These are phyloP conservation scores for Prionailurus viverrinus DNA, from an alignment of 2,113 vertebrate genomes.

Conservation along the genomic window DNA sequence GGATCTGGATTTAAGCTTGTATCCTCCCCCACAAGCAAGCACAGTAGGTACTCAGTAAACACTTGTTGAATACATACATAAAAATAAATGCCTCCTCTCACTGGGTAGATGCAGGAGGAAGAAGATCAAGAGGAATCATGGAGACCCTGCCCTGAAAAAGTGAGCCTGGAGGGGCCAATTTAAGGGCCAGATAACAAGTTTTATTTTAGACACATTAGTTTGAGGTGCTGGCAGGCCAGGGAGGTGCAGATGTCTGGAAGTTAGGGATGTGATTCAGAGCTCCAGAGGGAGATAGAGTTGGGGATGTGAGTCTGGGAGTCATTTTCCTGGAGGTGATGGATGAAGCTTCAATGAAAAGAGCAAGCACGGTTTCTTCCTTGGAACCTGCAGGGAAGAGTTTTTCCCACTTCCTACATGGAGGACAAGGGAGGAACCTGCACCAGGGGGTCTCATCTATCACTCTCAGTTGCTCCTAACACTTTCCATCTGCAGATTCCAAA, in stretches of 20 bases:
- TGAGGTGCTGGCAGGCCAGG: neutral
- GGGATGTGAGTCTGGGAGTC: neutral
- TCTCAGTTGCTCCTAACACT: neutral
- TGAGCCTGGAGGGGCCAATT: neutral
- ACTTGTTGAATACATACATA: neutral
- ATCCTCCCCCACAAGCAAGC: neutral
- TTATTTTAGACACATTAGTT: neutral
- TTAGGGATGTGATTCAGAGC: neutral
- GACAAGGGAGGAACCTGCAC: neutral
- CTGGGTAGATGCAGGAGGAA: neutral
- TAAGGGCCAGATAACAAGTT: neutral
- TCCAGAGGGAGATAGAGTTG: neutral
- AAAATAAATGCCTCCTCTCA: neutral
- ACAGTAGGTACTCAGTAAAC: neutral
- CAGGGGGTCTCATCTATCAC: neutral
- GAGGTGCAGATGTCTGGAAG: neutral
- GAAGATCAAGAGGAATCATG: neutral
- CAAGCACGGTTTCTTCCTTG: neutral
- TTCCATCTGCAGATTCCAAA: conserved; percentile 12
- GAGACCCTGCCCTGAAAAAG: neutral
- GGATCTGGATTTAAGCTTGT: neutral
- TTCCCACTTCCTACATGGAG: neutral
- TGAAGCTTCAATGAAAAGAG: neutral
- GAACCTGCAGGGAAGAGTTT: neutral
- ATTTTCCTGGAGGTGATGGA: conserved; percentile 52